These are phyloP conservation scores for Laterallus jamaicensis DNA, from an alignment of 2,113 vertebrate species.

Conservation along the genomic window DNA sequence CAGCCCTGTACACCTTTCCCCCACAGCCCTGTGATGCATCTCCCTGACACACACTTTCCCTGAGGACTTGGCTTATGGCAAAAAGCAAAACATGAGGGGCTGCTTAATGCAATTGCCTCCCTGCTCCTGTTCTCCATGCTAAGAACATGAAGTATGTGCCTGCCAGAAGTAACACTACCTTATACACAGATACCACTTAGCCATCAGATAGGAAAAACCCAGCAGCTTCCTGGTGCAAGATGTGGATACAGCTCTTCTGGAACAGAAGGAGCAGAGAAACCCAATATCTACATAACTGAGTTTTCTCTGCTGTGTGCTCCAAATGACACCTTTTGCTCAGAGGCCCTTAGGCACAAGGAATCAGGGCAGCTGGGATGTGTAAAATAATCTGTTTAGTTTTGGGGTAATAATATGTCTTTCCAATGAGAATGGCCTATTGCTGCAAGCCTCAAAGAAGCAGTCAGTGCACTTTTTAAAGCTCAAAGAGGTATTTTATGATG, in stretches of 20 bases:
- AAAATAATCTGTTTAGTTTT: conserved; percentile 43
- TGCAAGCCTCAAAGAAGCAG: conserved; percentile 20
- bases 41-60: not conserved
- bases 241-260: not conserved
- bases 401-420: conserved; percentile 34
- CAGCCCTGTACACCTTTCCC: not conserved
- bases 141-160: not conserved
- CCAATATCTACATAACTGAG: not conserved
- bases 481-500: conserved; percentile 48
- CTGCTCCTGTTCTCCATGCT: not conserved
- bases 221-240: not conserved
- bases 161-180: not conserved
- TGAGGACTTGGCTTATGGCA: not conserved
- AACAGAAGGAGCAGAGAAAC: conserved; percentile 25
- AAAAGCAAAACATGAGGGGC: not conserved
- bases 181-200: not conserved
- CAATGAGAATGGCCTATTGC: conserved; percentile 28
- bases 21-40: not conserved
- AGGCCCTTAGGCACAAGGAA: conserved; percentile 17
- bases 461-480: conserved; percentile 41
- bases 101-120: not conserved
- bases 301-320: conserved; percentile 26
- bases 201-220: not conserved
- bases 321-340: conserved; percentile 40
- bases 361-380: not conserved